phyloP scores from a whole-genome alignment of 2,888 invertebrate species.

The Drosophila aldrichi region DNA sequence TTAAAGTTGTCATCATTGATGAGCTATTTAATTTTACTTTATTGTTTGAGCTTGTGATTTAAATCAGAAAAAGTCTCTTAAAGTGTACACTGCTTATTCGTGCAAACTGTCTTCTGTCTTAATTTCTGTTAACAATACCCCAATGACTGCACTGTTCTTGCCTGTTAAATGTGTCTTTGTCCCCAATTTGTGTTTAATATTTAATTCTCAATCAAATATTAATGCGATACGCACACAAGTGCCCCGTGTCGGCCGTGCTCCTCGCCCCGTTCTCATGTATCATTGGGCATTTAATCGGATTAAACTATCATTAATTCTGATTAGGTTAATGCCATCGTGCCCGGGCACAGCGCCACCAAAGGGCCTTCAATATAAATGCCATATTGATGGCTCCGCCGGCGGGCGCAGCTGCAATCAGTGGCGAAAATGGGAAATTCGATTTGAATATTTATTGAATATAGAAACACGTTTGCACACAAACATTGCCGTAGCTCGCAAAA shows the following conservation, averaged over 20 bases:
- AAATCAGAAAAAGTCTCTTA: not conserved
- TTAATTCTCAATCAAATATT: constrained; percentile 64
- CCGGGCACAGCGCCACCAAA: constrained; percentile 14
- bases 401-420: constrained; percentile 30
- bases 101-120: not conserved
- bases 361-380: constrained; percentile 17
- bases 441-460: constrained; percentile 60
- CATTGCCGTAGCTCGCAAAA: constrained; percentile 4
- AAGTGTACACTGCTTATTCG: not conserved
- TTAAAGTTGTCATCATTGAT: not conserved
- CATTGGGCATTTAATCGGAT: constrained; percentile 20
- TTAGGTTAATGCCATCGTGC: constrained; percentile 31
- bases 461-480: constrained; percentile 30
- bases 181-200: constrained; percentile 44
- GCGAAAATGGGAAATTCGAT: constrained; percentile 16
- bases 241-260: not conserved
- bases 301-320: constrained; percentile 48
- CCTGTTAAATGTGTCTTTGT: not conserved
- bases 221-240: constrained; percentile 29
- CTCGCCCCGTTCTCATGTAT: not conserved
- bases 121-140: not conserved
- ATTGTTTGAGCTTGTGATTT: not conserved
- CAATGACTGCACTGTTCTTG: not conserved
- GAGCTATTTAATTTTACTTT: not conserved
- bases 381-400: not conserved